Conservation (phyloP, 2,113 vertebrate species). For the Heterochromis multidens region DNA sequence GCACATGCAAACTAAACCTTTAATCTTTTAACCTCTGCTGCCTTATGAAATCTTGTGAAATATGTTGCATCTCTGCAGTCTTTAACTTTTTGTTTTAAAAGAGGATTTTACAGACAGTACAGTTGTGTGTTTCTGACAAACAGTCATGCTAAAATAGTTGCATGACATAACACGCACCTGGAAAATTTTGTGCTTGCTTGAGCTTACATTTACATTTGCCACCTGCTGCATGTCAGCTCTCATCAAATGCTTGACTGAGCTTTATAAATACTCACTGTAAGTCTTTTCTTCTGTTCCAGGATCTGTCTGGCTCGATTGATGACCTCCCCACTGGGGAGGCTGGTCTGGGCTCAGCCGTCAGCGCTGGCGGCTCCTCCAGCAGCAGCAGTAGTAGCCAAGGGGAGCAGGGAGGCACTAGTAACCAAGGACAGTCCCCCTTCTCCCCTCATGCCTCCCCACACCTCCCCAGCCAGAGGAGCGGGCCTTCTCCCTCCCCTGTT, state of each 20-base stretch:
- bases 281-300: conserved; percentile 74
- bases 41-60: not conserved
- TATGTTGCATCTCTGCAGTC: not conserved
- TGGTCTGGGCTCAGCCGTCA: conserved; percentile 84
- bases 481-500: conserved; percentile 90
- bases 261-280: conserved; percentile 20
- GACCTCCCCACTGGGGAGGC: conserved; percentile 95
- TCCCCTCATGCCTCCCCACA: conserved; percentile 94
- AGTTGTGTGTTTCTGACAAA: not conserved
- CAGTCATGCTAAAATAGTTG: not conserved
- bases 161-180: not conserved
- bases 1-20: not conserved
- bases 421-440: conserved; percentile 92
- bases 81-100: not conserved
- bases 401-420: conserved; percentile 79
- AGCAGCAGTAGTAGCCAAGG: conserved; percentile 86
- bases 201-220: conserved; percentile 9
- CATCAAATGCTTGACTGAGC: conserved; percentile 23
- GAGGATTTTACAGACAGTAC: not conserved
- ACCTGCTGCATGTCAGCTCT: conserved; percentile 34
- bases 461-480: conserved; percentile 87
- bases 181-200: not conserved
- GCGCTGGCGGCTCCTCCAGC: conserved; percentile 79
- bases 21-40: not conserved
- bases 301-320: conserved; percentile 94